Evolutionary conservation across 2,888 invertebrate species (phyloP).

Genomic region (Formica aserva): DNA sequence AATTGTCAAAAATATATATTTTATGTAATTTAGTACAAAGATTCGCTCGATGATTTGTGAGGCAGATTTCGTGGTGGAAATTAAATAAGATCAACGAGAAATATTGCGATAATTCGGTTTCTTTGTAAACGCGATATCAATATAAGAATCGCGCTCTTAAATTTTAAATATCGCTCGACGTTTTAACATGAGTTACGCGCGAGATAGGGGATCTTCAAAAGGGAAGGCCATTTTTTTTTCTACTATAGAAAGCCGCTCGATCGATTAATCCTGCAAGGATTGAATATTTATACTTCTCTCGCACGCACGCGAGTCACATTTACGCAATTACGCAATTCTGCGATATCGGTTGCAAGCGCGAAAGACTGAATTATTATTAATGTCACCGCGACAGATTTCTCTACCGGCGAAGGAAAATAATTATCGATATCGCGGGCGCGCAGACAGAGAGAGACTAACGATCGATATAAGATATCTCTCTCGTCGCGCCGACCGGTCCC

Average conservation of each 20-base stretch:
- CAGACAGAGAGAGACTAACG: slow-evolving; percentile 13
- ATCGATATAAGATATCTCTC: slow-evolving; percentile 43
- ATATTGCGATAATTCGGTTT: neutral
- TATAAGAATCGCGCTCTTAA: neutral
- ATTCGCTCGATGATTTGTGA: neutral
- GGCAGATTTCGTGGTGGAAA: neutral
- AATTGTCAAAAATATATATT: neutral
- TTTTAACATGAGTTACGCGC: slow-evolving; percentile 10
- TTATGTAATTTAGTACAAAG: neutral
- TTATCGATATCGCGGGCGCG: slow-evolving; percentile 26
- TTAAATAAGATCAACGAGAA: neutral
- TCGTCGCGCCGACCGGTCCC: slow-evolving; percentile 41
- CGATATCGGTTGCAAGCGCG: neutral
- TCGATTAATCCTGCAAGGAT: neutral
- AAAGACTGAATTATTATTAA: slow-evolving; percentile 31
- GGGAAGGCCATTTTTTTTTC: neutral
- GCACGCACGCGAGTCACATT: neutral
- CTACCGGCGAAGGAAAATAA: slow-evolving; percentile 39
- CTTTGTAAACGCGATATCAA: slow-evolving; percentile 5
- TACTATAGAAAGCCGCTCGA: neutral
- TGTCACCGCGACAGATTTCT: slow-evolving; percentile 39
- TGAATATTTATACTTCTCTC: slow-evolving; percentile 16
- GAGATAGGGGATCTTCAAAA: neutral
- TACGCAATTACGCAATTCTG: slow-evolving; percentile 22
- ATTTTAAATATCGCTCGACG: neutral